phyloP scores from a whole-genome alignment of 2,797 vertebrate species.

The Sphenopsis melanotis region DNA sequence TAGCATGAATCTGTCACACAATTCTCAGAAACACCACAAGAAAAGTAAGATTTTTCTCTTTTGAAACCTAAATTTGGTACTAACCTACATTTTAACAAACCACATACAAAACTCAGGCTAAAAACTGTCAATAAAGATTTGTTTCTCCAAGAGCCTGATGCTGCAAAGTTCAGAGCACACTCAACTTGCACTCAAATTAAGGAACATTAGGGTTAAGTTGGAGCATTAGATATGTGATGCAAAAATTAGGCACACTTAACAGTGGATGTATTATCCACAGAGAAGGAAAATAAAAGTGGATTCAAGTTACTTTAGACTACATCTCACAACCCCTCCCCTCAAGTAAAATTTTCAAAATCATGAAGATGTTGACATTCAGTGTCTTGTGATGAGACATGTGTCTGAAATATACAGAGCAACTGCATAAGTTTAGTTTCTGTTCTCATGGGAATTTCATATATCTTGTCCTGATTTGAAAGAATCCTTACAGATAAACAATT shows the following conservation, averaged over 20 bases:
- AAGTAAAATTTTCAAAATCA: neutral
- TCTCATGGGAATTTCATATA: neutral
- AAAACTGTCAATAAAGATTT: neutral
- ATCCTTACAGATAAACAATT: neutral
- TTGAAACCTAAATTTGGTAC: neutral
- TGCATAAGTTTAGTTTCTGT: neutral
- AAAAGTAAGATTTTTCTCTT: neutral
- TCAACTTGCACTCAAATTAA: neutral
- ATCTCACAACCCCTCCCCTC: neutral
- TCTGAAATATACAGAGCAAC: neutral
- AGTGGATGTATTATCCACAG: neutral
- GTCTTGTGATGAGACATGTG: neutral
- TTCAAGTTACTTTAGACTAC: neutral
- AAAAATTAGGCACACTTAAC: neutral
- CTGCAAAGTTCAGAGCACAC: neutral
- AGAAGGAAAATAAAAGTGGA: neutral
- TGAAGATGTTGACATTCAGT: neutral
- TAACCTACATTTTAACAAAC: neutral
- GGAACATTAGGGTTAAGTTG: neutral
- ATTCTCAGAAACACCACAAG: neutral
- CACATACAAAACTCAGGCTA: rapidly evolving
- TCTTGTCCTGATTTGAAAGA: neutral
- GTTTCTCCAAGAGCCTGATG: neutral
- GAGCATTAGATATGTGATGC: neutral
- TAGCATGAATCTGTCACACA: neutral